Conservation (phyloP, 2,113 vertebrate species). For the Corvus hawaiiensis region DNA sequence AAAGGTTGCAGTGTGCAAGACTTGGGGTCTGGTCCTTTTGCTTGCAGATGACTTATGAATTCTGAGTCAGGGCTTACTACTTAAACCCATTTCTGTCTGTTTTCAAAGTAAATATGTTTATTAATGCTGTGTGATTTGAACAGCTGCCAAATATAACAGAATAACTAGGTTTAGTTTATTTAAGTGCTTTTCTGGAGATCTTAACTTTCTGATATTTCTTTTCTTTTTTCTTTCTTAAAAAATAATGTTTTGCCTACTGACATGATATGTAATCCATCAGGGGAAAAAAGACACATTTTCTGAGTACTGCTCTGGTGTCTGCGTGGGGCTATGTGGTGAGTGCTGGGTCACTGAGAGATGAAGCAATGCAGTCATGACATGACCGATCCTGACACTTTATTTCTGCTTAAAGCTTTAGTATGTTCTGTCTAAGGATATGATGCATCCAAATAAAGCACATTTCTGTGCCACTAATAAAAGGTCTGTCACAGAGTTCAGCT, state of each 20-base stretch:
- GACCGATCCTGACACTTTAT: neutral
- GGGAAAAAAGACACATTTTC: neutral
- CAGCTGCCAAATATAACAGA: neutral
- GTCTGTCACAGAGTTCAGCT: neutral
- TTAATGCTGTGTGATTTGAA: neutral
- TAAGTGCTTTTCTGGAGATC: neutral
- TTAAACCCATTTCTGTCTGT: neutral
- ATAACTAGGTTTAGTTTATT: neutral
- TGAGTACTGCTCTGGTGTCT: neutral
- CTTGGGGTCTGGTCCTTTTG: neutral
- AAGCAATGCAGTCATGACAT: neutral
- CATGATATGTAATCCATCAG: neutral
- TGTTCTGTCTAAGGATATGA: neutral
- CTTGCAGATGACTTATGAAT: neutral
- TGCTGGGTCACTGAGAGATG: neutral
- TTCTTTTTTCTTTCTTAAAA: neutral
- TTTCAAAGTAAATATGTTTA: neutral
- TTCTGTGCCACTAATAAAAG: neutral
- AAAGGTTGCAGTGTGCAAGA: neutral
- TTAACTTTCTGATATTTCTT: neutral
- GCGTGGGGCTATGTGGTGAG: neutral
- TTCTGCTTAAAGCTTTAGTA: neutral
- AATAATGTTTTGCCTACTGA: neutral
- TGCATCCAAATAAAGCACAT: neutral
- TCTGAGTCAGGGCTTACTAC: neutral